phyloP scores from a whole-genome alignment of 2,113 vertebrate species.

The Monopterus albus region DNA sequence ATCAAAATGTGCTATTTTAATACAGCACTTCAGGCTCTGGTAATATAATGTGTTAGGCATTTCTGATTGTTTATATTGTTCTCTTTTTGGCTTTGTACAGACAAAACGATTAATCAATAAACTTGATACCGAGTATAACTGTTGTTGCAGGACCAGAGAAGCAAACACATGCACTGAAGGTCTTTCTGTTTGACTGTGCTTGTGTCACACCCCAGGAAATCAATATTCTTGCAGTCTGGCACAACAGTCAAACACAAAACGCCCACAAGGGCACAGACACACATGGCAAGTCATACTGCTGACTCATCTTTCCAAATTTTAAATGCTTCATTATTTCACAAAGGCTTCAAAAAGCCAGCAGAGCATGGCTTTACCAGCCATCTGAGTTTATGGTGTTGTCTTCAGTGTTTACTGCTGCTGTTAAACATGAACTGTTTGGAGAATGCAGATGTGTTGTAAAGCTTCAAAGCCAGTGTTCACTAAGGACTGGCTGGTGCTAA shows the following conservation, averaged over 20 bases:
- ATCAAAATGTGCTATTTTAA: not conserved
- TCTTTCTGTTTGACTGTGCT: slow-evolving; percentile 23
- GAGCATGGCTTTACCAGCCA: not conserved
- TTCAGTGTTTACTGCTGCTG: not conserved
- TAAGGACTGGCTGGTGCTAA: not conserved
- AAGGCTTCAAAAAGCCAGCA: slow-evolving; percentile 13
- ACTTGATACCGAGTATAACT: not conserved
- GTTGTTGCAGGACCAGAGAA: not conserved
- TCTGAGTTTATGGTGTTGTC: not conserved
- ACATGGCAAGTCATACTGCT: not conserved
- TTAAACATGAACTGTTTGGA: not conserved
- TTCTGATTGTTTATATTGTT: too few species aligned
- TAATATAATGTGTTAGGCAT: too few species aligned
- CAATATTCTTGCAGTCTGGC: slow-evolving; percentile 56
- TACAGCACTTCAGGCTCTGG: not conserved
- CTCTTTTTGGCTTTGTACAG: too few species aligned
- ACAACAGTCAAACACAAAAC: slow-evolving; percentile 21
- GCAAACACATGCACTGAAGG: not conserved
- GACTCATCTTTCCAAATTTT: not conserved
- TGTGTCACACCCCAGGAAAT: slow-evolving; percentile 51
- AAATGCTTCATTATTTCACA: slow-evolving; percentile 11
- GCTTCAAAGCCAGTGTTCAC: not conserved
- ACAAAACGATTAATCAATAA: slow-evolving; percentile 1
- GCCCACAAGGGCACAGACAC: slow-evolving; percentile 8
- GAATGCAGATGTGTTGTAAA: not conserved